phyloP scores from a whole-genome alignment of 2,113 vertebrate species.

The Proterorhinus semilunaris region DNA sequence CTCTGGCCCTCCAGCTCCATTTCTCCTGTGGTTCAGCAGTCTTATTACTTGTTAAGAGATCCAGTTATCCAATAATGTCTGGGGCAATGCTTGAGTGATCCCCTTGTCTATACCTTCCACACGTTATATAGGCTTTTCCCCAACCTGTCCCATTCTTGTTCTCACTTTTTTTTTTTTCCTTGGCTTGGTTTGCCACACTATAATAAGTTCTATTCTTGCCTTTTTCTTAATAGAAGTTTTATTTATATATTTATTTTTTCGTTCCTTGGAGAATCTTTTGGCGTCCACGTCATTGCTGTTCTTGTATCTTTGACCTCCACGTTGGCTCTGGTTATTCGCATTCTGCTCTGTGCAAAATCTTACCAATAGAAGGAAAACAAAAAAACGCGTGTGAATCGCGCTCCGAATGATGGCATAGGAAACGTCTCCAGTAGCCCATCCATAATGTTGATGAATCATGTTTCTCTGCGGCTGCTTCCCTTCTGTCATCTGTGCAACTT shows the following conservation, averaged over 20 bases:
- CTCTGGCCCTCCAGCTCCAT: constrained; percentile 33
- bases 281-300: constrained; percentile 39
- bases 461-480: constrained; percentile 20
- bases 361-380: constrained; percentile 30
- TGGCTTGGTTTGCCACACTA: constrained; percentile 20
- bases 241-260: constrained; percentile 31
- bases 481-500: constrained; percentile 19
- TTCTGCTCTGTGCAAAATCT: constrained; percentile 7
- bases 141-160: constrained; percentile 1
- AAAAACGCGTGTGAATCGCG: constrained; percentile 17
- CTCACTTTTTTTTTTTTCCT: background rate
- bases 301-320: constrained; percentile 26
- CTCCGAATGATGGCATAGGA: constrained; percentile 16
- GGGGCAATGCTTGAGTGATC: constrained; percentile 36
- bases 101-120: constrained; percentile 33
- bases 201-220: constrained; percentile 33
- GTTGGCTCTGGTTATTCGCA: constrained; percentile 19
- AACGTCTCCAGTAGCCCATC: constrained; percentile 16
- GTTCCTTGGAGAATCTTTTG: constrained; percentile 28
- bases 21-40: constrained; percentile 37
- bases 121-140: constrained; percentile 23
- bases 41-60: constrained; percentile 55
- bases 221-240: constrained; percentile 21
- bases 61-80: constrained; percentile 52
- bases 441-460: constrained; percentile 22